Evolutionary conservation across 2,888 invertebrate species (phyloP), one percentile per base, ranked within the genome.

Genomic region (Pyrrhosoma nymphula): DNA sequence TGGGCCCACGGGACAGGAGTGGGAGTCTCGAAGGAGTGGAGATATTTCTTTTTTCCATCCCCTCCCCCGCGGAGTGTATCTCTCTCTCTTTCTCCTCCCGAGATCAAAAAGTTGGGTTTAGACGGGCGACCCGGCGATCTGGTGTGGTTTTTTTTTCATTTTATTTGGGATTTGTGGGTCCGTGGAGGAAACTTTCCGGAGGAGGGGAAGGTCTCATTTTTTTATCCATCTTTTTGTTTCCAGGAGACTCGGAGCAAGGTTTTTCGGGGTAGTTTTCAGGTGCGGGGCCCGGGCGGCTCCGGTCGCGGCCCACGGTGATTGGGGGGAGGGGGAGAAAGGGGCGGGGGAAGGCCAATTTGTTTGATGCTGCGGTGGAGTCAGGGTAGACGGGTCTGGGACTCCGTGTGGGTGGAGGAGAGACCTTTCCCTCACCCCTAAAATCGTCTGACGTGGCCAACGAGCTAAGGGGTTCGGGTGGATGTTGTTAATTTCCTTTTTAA

Each of bases 51-150:
- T n/a, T 16, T 18, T 20, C 69, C 69, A 69, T 20, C 60, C 35
- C 82, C 82, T 82, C 82, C 35, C 82, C 30, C 82, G 23, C 1
- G 26, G 69, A 18, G 35, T 35, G 82, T 82, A 82, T 82, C 23
- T 69, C 47, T 47, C 47, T 47, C 47, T 47, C 47, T 47, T 8
- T 47, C 47, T 47, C 69, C 23, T 2, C 75, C 35, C 35, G 82
- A 82, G 30, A 8, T 82, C 12, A 82, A 82, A 82, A 82, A 30
- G 82, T 82, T 82, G 82, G 82, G 30, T 14, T 47, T 47, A 47
- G 69, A 69, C 23, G n/a, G 69, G 69, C 69, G 69, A 69, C 69
- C 69, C 26, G 69, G n/a, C 82, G 82, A 82, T 82, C 82, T 82
- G 82, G 82, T 35, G 16, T 10, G 82, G 26, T 30, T 82, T 82